Percentiles rank a stretch among this genome's conserved stretches.
These are phyloP conservation scores for Thalassophryne amazonica DNA, from an alignment of 2,797 vertebrate species.

Conservation along the genomic window DNA sequence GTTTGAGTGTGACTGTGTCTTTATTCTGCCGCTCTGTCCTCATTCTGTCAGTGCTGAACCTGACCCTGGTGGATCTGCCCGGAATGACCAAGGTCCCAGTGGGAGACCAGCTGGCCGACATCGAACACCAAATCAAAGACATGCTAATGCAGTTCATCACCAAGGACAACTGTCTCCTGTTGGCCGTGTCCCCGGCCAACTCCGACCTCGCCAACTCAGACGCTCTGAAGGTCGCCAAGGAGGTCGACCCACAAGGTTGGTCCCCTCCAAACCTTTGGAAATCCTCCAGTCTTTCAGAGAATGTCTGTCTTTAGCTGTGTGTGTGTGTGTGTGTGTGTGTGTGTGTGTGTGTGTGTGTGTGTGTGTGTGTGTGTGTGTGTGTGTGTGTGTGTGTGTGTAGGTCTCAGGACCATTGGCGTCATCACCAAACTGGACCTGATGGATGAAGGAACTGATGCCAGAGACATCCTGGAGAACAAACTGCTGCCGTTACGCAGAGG, in stretches of 20 bases:
- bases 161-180: constrained; percentile 93
- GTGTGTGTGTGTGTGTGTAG: constrained; percentile 55
- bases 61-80: constrained; percentile 91
- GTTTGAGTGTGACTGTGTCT: too few species aligned
- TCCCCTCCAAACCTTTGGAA: accelerated
- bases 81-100: constrained; percentile 96
- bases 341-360: not conserved
- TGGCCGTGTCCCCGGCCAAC: constrained; percentile 94
- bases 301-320: not conserved
- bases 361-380: not conserved
- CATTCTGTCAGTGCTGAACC: constrained; percentile 82
- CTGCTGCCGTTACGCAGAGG: constrained; percentile 74
- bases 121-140: constrained; percentile 91
- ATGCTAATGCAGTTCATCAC: constrained; percentile 97
- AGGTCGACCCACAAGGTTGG: constrained; percentile 92
- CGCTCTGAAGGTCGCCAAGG: constrained; percentile 93
- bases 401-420: constrained; percentile 89
- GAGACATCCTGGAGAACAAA: constrained; percentile 91
- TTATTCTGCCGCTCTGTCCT: not conserved
- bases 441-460: constrained; percentile 92
- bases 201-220: constrained; percentile 95
- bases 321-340: not conserved
- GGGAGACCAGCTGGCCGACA: constrained; percentile 91
- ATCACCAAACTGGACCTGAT: constrained; percentile 95
- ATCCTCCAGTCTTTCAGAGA: too few species aligned